A percentile compares a stretch with the other conserved stretches of the same genome.
phyloP scores from a whole-genome alignment of 1,140 invertebrate species.

The Triops cancriformis region DNA sequence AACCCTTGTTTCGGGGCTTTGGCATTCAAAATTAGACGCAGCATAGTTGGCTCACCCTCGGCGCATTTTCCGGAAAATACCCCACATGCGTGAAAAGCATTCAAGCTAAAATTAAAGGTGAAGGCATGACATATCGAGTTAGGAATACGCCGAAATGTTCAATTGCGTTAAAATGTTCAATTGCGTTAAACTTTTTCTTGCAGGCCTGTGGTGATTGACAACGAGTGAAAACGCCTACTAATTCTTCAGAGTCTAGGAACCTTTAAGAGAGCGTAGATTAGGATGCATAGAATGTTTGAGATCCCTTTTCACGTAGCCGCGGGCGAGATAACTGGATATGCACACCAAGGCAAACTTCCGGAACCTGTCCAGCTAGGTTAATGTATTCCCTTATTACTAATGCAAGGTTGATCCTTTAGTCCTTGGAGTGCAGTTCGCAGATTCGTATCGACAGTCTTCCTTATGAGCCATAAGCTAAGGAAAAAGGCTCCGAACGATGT shows the following conservation, averaged over 20 bases:
- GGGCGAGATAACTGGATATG: background rate
- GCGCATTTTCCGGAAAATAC: background rate
- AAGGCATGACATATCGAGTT: background rate
- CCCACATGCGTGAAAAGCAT: background rate
- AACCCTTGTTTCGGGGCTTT: background rate
- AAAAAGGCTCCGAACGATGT: background rate
- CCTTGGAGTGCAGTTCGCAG: background rate
- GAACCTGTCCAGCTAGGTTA: slow-evolving; percentile 9
- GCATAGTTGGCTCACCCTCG: background rate
- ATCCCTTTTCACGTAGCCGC: background rate
- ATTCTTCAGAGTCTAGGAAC: background rate
- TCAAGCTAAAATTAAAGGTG: background rate
- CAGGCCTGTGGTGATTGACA: background rate
- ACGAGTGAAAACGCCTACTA: background rate
- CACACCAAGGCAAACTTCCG: background rate
- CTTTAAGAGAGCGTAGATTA: background rate
- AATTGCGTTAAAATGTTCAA: background rate
- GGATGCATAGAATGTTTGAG: background rate
- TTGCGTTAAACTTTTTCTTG: background rate
- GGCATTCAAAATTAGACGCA: background rate
- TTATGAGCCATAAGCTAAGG: background rate
- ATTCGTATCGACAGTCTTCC: background rate
- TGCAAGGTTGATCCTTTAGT: background rate
- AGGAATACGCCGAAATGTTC: background rate
- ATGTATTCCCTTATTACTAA: slow-evolving; percentile 1